Evolutionary conservation across 2,888 invertebrate genomes (phyloP), one percentile per base, ranked within the genome.

Genomic region (Drosophila algonquin): DNA sequence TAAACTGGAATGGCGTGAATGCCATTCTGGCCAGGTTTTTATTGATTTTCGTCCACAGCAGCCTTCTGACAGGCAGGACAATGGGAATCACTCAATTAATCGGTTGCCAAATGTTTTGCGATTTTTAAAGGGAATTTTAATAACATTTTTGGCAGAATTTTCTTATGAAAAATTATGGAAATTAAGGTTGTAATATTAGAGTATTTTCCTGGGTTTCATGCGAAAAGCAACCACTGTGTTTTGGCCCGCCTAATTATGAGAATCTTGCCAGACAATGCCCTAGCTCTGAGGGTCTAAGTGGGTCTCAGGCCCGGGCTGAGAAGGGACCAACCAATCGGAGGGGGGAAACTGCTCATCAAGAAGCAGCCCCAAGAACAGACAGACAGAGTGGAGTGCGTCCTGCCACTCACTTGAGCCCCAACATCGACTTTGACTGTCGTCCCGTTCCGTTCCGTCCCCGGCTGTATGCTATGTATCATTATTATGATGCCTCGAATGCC

Each of bases 221-320:
- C 14, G 2, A 6, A 6, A 2, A 6, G 24, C 24, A 16, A 65
- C 73, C 27, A 72, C 65, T 65, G 65, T 60, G 9, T 58, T 63
- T 56, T 48, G 76, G 71, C 80, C 70, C 77, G 74, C 73, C 79
- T 86, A 83, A 83, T 86, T 83, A 86, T 79, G 81, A 76, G 79
- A 71, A 71, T 79, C 71, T 45, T 73, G 73, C 59, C 81, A 85
- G 82, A 81, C 80, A 84, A 84, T 75, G 63, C 71, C 7, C 40
- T 14, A 6, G 40, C 40, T 40, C 40, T n/a, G 40, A 2, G 40
- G n/a, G 40, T 35, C 35, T 35, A 14, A 40, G 59, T 60, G 75
- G 53, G 27, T 59, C 45, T 62, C 65, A 59, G 14, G 59, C 27
- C 8, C 7, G 48, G 71, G 71, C 53, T 71, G 48, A 27, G 52